Base-by-base conservation (phyloP, 1,140 invertebrate species). In the Plectrocnemia conspersa region DNA sequence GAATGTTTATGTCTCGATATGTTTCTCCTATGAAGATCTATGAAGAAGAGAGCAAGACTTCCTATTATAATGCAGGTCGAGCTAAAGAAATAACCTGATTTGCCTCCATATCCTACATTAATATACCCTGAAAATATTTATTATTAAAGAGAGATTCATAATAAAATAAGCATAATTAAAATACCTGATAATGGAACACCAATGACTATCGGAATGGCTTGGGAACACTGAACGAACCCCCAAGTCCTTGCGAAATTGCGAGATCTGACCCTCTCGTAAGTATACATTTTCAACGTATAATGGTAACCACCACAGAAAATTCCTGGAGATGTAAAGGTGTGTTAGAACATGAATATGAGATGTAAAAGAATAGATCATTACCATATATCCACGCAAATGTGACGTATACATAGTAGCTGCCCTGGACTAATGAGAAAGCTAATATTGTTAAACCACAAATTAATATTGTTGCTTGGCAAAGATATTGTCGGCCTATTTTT, bases 161-260 rank as follows among this genome's bases (percentile, higher is more conserved):
- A 4, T 35, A 35, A 35, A 35, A 13, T 11, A 35, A 35, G 16
- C 3, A 40, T 38, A 18, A 23, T 23, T 23, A 15, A 46, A 52
- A 68, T 74, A 91, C 89, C 85, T 67, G 89, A 85, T 45, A 91
- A 81, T n/a, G 89, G 88, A 19, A 92, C 85, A 24, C 90, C 90
- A 38, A 91, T 80, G 1, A 88, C 82, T n/a, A 90, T 85, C 7
- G 89, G 88, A 64, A 93, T 81, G 1, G 87, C 85, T 66, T 92
- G 89, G 2, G 86, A 88, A 64, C 85, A 91, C 68, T 91, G 89
- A n/a, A 93, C 84, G 68, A 89, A 93, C 40, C 88, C 87, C 90
- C 90, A 94, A 0, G 89, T 89, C 49, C 88, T 77, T 0, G 89
- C 86, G 69, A 93, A 93, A 68, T 93, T 88, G 53, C 88, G 77